Percentiles rank a stretch among this genome's conserved stretches.
Conservation (phyloP, 2,797 vertebrate species). For the Artibeus jamaicensis region DNA sequence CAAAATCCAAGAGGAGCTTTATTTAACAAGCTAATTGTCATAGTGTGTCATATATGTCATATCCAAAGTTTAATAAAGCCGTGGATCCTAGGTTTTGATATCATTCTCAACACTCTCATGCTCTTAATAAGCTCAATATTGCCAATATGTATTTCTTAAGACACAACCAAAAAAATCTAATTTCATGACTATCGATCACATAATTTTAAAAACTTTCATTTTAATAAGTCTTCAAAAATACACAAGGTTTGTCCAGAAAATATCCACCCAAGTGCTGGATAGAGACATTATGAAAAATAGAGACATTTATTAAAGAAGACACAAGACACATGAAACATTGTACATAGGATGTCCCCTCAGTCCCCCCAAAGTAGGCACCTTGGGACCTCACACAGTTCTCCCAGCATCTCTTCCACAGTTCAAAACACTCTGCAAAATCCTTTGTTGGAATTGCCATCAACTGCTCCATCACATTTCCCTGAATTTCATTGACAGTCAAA, state of each 20-base stretch:
- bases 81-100: not conserved
- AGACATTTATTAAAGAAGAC: not conserved
- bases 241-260: not conserved
- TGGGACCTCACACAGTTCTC: not conserved
- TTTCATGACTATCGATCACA: conserved; percentile 15
- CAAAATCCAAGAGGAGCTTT: not conserved
- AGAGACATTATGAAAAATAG: not conserved
- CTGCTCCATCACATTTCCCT: not conserved
- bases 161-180: not conserved
- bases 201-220: conserved; percentile 42
- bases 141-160: not conserved
- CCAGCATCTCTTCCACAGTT: not conserved
- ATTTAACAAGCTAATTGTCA: conserved; percentile 2
- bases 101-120: not conserved
- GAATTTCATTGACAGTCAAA: not conserved
- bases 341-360: not conserved
- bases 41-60: not conserved
- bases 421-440: not conserved
- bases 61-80: not conserved
- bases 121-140: not conserved
- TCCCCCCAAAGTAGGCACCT: not conserved
- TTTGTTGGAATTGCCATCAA: not conserved
- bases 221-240: not conserved
- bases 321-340: not conserved
- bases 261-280: not conserved